phyloP scores from a whole-genome alignment of 2,888 invertebrate genomes.

The Drosophila falleni region DNA sequence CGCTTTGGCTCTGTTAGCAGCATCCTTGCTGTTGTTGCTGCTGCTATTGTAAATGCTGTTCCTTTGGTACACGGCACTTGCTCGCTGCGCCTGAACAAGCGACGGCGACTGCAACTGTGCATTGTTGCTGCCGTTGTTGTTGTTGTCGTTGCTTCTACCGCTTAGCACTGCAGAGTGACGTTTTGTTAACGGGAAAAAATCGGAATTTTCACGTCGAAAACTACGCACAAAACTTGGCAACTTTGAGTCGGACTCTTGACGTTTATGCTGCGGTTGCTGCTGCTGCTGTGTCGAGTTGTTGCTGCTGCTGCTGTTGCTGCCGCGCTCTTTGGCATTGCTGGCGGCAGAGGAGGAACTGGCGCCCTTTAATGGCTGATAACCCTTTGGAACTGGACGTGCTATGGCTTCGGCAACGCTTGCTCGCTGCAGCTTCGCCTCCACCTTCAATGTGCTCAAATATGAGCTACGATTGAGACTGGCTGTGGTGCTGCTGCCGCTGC shows the following conservation, averaged over 20 bases:
- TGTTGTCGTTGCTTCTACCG: conserved; percentile 46
- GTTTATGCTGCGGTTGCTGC: conserved; percentile 86
- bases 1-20: conserved; percentile 40
- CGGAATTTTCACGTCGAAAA: conserved; percentile 93
- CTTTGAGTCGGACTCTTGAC: conserved; percentile 91
- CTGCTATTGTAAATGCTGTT: conserved; percentile 86
- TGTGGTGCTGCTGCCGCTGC: conserved; percentile 57
- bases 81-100: conserved; percentile 87
- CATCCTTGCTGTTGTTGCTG: conserved; percentile 34
- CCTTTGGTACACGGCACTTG: conserved; percentile 90
- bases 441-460: conserved; percentile 85
- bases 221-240: conserved; percentile 91
- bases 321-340: conserved; percentile 73
- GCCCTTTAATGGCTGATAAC: conserved; percentile 73
- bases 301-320: conserved; percentile 39
- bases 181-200: conserved; percentile 91
- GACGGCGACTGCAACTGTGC: conserved; percentile 79
- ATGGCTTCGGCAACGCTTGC: conserved; percentile 82
- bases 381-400: conserved; percentile 78
- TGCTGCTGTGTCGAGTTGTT: conserved; percentile 14
- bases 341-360: conserved; percentile 43
- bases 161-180: conserved; percentile 91
- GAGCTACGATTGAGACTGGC: conserved; percentile 80
- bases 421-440: conserved; percentile 82
- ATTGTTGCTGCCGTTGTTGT: conserved; percentile 66